Percentiles rank a stretch among this genome's conserved stretches.
Evolutionary conservation across 2,888 invertebrate genomes (phyloP).

Genomic region (Leucophenga maculata): DNA sequence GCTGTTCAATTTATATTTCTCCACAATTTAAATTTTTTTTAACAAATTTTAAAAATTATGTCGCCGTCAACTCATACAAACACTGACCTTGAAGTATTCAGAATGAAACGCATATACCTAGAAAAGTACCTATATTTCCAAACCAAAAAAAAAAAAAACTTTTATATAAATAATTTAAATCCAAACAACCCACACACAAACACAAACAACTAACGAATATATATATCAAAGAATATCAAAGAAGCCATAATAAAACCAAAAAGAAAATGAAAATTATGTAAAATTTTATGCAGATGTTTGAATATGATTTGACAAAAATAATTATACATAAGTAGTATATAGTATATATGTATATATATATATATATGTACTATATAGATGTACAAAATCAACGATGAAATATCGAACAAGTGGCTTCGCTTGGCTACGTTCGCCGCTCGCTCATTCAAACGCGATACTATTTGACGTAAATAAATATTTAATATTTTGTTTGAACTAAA

Average conservation of each 20-base stretch:
- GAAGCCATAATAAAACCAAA: not conserved
- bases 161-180: not conserved
- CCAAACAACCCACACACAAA: not conserved
- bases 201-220: not conserved
- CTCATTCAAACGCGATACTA: not conserved
- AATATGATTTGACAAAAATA: not conserved
- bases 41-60: no score
- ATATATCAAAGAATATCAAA: not conserved
- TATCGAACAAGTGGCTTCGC: conserved; percentile 20
- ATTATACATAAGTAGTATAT: not conserved
- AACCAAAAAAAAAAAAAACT: conserved; percentile 4
- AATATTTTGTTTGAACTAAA: not conserved
- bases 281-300: not conserved
- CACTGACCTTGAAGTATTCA: conserved; percentile 10
- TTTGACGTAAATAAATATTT: conserved; percentile 2
- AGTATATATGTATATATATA: not conserved
- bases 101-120: not conserved
- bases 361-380: not conserved
- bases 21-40: no score
- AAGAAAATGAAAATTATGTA: conserved; percentile 11
- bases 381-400: not conserved
- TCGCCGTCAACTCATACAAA: no score
- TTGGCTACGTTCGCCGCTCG: not conserved
- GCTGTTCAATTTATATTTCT: no score
- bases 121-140: not conserved